phyloP scores from a whole-genome alignment of 2,888 invertebrate species.

The Drymonia ruficornis region DNA sequence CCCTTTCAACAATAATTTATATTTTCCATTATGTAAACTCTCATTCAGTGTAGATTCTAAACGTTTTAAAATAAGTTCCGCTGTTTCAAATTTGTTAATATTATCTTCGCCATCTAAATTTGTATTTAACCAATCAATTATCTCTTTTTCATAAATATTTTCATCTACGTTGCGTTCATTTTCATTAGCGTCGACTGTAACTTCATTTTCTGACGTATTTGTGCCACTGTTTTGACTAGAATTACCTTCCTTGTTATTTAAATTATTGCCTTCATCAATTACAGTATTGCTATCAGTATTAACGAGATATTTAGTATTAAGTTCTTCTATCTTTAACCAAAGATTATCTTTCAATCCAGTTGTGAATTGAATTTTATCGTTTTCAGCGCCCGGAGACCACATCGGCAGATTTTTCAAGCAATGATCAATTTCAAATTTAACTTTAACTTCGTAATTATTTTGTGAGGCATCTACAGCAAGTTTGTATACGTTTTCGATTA shows the following conservation, averaged over 20 bases:
- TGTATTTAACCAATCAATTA: constrained; percentile 24
- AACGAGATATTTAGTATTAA: constrained; percentile 33
- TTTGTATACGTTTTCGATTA: constrained; percentile 47
- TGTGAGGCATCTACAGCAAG: constrained; percentile 25
- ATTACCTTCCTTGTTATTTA: background rate
- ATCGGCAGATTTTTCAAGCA: constrained; percentile 48
- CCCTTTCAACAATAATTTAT: constrained; percentile 41
- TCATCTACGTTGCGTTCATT: background rate
- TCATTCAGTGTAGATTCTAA: constrained; percentile 20
- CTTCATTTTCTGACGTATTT: background rate
- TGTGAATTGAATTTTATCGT: constrained; percentile 37
- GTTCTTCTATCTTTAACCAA: constrained; percentile 36
- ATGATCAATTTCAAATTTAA: constrained; percentile 44
- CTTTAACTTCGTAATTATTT: constrained; percentile 34
- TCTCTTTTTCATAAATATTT: constrained; percentile 16
- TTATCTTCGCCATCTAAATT: constrained; percentile 7
- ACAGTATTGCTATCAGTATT: constrained; percentile 1
- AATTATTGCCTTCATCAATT: background rate
- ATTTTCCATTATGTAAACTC: constrained; percentile 23
- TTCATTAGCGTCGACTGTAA: background rate
- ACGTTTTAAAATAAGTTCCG: constrained; percentile 19
- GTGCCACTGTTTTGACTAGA: background rate
- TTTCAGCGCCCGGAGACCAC: constrained; percentile 43
- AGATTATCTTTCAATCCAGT: constrained; percentile 43
- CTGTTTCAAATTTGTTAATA: constrained; percentile 9